Conservation (phyloP, 1,140 invertebrate genomes). For the Polypedilum vanderplanki region DNA sequence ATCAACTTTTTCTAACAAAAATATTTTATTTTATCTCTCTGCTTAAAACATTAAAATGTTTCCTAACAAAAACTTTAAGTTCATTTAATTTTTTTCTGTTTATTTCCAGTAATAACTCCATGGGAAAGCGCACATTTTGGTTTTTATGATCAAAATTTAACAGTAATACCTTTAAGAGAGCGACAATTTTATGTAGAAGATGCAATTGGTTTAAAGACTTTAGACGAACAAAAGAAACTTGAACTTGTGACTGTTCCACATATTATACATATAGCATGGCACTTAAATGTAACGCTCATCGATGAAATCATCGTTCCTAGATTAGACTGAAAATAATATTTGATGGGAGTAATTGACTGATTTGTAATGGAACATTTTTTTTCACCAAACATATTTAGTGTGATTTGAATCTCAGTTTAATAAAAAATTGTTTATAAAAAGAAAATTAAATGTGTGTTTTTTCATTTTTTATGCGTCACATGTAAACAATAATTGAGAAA, state of each 20-base stretch:
- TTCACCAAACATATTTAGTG: no score
- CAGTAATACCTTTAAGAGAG: constrained; percentile 62
- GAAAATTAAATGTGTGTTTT: no score
- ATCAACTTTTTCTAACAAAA: no score
- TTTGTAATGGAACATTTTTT: no score
- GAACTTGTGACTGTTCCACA: constrained; percentile 61
- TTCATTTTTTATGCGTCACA: no score
- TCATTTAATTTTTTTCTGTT: no score
- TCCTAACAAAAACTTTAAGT: background rate
- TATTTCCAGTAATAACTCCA: constrained; percentile 46
- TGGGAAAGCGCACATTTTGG: constrained; percentile 60
- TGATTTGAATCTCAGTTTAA: no score
- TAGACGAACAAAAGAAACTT: constrained; percentile 60
- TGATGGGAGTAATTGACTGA: no score
- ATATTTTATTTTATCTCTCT: no score
- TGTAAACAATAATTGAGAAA: no score
- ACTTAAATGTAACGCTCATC: constrained; percentile 66
- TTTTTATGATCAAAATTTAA: constrained; percentile 66
- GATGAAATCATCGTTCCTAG: constrained; percentile 70
- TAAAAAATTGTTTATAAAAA: no score
- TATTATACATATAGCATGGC: constrained; percentile 74
- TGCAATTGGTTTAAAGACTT: constrained; percentile 65
- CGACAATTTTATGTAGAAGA: constrained; percentile 67
- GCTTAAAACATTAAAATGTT: background rate
- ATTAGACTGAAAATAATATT: constrained; percentile 55